Evolutionary conservation across 2,888 invertebrate genomes (phyloP), one percentile per base, ranked within the genome.

Genomic region (Brachycybe producta): DNA sequence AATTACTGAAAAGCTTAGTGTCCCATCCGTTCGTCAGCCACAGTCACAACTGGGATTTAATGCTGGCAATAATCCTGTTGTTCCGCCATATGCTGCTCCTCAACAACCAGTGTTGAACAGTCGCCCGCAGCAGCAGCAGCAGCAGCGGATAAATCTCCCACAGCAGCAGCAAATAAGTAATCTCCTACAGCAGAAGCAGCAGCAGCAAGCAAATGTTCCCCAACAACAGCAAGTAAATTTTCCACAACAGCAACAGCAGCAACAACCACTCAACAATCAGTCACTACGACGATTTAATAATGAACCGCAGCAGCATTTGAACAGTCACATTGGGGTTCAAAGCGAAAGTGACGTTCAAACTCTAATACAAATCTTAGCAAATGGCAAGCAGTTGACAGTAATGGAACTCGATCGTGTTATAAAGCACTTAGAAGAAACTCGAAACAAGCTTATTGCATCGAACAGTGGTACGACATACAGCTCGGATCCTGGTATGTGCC

Each of bases 391-490:
- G 13, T 67, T 87, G 36, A 83, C 84, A 0, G 79, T 80, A 0
- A 62, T 79, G 17, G 85, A 87, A 64, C 86, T 85, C 57, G 85
- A 87, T 59, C 77, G 79, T 56, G 72, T 87, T 11, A 74, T 87
- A 21, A 70, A 45, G 49, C 82, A 82, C 64, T 67, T 84, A 28
- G 74, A 82, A 70, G 80, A 84, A 57, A 76, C 80, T 53, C 74
- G 80, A 30, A 80, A 83, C 57, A 69, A 79, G 40, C 85, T 47
- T 23, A 34, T 44, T 23, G 19, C 34, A 17, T 19, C 17, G 30
- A 19, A 44, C 13, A 17, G 41, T 35, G 32, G 36, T 35, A 21
- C 52, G 30, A 2, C 53, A 50, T 23, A 52, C 38, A 15, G 30
- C 30, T n/a, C n/a, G n/a, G n/a, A n/a, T n/a, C n/a, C n/a, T n/a